phyloP scores from a whole-genome alignment of 2,888 invertebrate genomes.

The Leucozona laternaria region DNA sequence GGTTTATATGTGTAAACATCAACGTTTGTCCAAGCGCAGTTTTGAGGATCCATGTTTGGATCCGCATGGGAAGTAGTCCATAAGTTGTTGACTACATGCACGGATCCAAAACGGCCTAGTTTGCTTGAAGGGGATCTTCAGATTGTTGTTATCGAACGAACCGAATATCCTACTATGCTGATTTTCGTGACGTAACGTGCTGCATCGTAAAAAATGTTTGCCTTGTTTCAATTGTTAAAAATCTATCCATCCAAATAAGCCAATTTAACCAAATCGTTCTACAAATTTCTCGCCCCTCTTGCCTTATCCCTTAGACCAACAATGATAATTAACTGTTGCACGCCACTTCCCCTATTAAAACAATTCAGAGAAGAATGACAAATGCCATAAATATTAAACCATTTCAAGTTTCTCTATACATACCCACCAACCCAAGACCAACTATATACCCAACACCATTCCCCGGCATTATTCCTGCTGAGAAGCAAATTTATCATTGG shows the following conservation, averaged over 20 bases:
- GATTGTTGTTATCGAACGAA: too few species aligned
- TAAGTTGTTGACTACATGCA: too few species aligned
- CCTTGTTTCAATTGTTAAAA: background rate
- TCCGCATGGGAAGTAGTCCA: too few species aligned
- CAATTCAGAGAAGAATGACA: slow-evolving; percentile 9
- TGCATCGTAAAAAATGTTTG: too few species aligned
- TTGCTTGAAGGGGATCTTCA: too few species aligned
- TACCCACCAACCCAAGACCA: background rate
- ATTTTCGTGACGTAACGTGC: too few species aligned
- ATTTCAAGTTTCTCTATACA: slow-evolving; percentile 30
- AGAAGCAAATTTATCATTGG: slow-evolving; percentile 61
- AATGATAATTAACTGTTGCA: slow-evolving; percentile 63
- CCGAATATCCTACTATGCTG: too few species aligned
- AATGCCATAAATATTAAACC: slow-evolving; percentile 31
- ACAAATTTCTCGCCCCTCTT: background rate
- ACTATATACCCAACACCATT: slow-evolving; percentile 29
- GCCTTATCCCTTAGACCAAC: slow-evolving; percentile 23
- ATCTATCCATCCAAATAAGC: slow-evolving; percentile 3
- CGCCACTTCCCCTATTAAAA: slow-evolving; percentile 38
- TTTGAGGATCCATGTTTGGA: too few species aligned
- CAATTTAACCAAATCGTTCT: slow-evolving; percentile 19
- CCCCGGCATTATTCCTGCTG: slow-evolving; percentile 11
- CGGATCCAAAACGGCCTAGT: too few species aligned
- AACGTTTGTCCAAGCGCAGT: too few species aligned
- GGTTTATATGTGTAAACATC: too few species aligned